phyloP scores from a whole-genome alignment of 2,797 vertebrate genomes.

The Numenius phaeopus region DNA sequence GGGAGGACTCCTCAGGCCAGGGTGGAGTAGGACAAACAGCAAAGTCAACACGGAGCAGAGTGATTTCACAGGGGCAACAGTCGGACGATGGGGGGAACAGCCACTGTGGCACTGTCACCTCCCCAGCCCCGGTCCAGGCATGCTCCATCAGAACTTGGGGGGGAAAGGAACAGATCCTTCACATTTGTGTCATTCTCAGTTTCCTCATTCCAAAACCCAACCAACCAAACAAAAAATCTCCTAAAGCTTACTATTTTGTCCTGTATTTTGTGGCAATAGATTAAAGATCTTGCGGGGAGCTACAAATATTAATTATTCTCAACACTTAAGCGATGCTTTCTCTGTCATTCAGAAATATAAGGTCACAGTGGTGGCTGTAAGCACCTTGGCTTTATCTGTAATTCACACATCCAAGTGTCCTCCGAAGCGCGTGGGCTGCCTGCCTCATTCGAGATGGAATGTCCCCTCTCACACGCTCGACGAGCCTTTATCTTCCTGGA shows the following conservation, averaged over 20 bases:
- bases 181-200: neutral
- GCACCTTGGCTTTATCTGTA: accelerated
- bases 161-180: neutral
- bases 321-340: accelerated
- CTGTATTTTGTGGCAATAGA: neutral
- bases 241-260: neutral
- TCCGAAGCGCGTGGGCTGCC: accelerated
- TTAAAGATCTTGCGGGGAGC: neutral
- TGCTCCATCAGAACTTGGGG: neutral
- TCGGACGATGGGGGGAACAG: accelerated
- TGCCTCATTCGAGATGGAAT: accelerated
- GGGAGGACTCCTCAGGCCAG: neutral
- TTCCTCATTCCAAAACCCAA: neutral
- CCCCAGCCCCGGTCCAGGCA: accelerated
- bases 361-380: accelerated
- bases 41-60: accelerated
- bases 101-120: accelerated
- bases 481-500: neutral
- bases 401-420: accelerated
- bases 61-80: neutral
- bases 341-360: accelerated
- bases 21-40: accelerated
- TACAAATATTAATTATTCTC: neutral
- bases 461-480: neutral
- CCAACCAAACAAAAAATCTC: too few relatives aligned